Evolutionary conservation across 1,140 invertebrate genomes (phyloP), one percentile per base, ranked within the genome.

Genomic region (Lerema accius): DNA sequence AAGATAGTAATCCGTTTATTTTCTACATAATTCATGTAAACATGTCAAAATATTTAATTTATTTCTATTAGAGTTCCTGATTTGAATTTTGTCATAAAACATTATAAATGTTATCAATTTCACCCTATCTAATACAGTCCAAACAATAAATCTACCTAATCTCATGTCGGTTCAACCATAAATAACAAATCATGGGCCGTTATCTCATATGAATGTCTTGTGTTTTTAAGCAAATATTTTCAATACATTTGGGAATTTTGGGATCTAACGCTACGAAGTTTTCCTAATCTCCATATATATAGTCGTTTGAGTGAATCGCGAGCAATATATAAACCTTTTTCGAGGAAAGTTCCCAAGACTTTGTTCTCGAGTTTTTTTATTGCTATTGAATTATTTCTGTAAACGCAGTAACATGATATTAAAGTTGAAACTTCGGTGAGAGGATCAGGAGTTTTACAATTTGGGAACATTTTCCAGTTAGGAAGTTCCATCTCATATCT

Each of bases 301-400:
- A 50, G 28, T 50, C n/a, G 28, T 37, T 37, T 35, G 13, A 50
- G 48, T 50, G 28, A 50, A 50, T 37, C 14, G 28, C 13, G 28
- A 50, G 16, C 14, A 16, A 49, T 49, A 35, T 49, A 35, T 49
- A 49, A 32, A 35, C 26, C 46, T 49, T n/a, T n/a, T n/a, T n/a
- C n/a, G n/a, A n/a, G n/a, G n/a, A n/a, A n/a, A n/a, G n/a, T n/a
- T n/a, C n/a, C n/a, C n/a, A n/a, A n/a, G n/a, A n/a, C n/a, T n/a
- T n/a, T n/a, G n/a, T 35, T 49, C 15, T 13, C 28, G 48, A 32
- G 28, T 37, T 9, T 51, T 51, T 51, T 51, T 51, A 51, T 51
- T 51, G 32, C 14, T 16, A 11, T 51, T 37, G 28, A 51, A 37
- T 37, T 32, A 16, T 51, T 51, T 17, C 5, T n/a, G n/a, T n/a